These are phyloP conservation scores for Rhabdomys pumilio DNA, from an alignment of 2,797 vertebrate species.

Conservation along the genomic window DNA sequence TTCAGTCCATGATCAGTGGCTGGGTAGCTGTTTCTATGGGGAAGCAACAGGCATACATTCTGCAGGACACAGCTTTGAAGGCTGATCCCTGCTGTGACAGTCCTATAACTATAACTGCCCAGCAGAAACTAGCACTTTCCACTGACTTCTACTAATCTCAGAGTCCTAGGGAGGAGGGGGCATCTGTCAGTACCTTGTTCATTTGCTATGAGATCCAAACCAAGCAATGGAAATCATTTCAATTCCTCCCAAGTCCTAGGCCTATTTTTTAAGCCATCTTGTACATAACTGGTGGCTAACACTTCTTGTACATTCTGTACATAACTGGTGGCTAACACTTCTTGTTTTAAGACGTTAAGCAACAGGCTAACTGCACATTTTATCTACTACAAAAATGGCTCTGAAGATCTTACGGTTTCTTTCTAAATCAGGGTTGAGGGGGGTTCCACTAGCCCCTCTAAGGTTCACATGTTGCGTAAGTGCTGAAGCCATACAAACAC, in stretches of 20 bases:
- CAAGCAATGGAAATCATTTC: neutral
- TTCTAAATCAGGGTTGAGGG: neutral
- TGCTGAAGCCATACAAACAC: neutral
- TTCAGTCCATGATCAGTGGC: neutral
- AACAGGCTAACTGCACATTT: neutral
- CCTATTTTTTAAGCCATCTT: neutral
- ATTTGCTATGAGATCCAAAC: neutral
- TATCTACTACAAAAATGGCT: neutral
- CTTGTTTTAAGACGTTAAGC: neutral
- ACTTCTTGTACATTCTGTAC: neutral
- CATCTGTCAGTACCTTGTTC: neutral
- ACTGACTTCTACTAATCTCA: neutral
- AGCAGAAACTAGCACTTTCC: neutral
- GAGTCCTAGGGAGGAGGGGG: neutral
- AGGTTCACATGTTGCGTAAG: neutral
- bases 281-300: neutral
- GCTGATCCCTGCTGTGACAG: neutral
- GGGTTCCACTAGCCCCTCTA: neutral
- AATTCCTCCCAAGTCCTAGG: neutral
- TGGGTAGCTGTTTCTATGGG: neutral
- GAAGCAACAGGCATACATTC: neutral
- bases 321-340: neutral
- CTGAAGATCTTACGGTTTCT: neutral
- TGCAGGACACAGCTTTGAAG: neutral
- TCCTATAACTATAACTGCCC: neutral